Conservation (phyloP, 1,140 invertebrate genomes). For the Drosophila erecta region DNA sequence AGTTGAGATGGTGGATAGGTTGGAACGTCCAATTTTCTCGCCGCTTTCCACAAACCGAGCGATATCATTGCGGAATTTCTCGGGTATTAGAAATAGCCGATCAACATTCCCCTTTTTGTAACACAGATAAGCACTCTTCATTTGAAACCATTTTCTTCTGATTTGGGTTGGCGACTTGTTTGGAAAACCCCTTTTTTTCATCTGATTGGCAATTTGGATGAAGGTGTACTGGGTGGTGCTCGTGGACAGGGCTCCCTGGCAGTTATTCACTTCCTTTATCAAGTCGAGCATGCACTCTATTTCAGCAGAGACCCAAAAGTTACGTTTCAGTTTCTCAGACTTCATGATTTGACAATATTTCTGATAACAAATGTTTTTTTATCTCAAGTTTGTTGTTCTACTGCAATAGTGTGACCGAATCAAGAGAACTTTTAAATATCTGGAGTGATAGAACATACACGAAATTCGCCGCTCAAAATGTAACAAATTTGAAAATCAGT, state of each 20-base stretch:
- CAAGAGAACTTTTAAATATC: neutral
- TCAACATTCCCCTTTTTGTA: conserved; percentile 78
- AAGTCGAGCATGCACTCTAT: conserved; percentile 78
- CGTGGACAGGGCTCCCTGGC: conserved; percentile 49
- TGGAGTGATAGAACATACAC: neutral
- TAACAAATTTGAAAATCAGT: neutral
- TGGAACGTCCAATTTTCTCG: conserved; percentile 39
- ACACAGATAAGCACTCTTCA: conserved; percentile 78
- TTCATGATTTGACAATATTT: conserved; percentile 50
- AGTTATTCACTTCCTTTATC: conserved; percentile 57
- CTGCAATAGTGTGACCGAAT: conserved; percentile 13
- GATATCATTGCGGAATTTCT: conserved; percentile 68
- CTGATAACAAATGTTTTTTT: neutral
- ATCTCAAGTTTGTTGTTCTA: neutral
- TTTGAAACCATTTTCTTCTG: conserved; percentile 78
- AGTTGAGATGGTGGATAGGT: conserved; percentile 29
- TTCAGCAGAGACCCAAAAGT: conserved; percentile 74
- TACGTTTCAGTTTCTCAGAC: conserved; percentile 67
- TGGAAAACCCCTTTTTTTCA: conserved; percentile 73
- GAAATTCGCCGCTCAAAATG: neutral
- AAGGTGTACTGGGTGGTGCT: conserved; percentile 75
- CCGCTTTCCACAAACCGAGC: conserved; percentile 73
- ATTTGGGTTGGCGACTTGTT: conserved; percentile 77
- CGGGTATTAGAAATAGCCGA: conserved; percentile 64
- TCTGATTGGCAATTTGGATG: conserved; percentile 71